These are phyloP conservation scores for Drosophila malerkotliana DNA, from an alignment of 1,140 invertebrate species.

Conservation along the genomic window DNA sequence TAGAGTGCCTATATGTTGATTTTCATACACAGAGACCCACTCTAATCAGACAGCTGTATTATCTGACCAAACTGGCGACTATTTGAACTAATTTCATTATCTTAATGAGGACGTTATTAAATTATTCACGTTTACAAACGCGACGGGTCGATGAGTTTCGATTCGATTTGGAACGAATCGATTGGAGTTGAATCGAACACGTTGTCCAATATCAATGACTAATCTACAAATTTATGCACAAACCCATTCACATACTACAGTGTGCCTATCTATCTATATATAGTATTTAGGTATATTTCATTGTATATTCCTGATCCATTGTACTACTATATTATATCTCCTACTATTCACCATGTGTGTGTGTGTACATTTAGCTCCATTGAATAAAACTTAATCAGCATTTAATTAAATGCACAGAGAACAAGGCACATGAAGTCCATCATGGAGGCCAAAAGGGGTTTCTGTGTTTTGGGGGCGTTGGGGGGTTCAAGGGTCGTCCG, in stretches of 20 bases:
- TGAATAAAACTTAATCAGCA: conserved; percentile 80
- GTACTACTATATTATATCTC: conserved; percentile 28
- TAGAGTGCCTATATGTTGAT: neutral
- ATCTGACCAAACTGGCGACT: conserved; percentile 43
- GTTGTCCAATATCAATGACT: conserved; percentile 73
- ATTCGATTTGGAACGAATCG: conserved; percentile 12
- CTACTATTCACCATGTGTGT: conserved; percentile 5
- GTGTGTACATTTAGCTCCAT: conserved; percentile 55
- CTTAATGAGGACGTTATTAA: conserved; percentile 77
- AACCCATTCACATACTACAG: neutral
- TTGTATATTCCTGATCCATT: conserved; percentile 24
- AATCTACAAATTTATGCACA: conserved; percentile 53
- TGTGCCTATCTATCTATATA: conserved; percentile 3
- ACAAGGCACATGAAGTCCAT: conserved; percentile 23
- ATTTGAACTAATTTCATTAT: conserved; percentile 76
- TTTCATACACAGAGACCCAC: neutral
- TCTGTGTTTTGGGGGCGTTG: neutral
- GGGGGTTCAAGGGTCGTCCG: too few species aligned
- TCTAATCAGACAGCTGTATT: conserved; percentile 42
- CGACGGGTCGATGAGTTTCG: conserved; percentile 34
- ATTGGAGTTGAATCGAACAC: conserved; percentile 41
- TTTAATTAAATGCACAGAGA: conserved; percentile 76
- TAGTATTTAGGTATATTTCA: conserved; percentile 1
- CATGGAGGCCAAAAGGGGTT: neutral
- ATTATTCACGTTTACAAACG: conserved; percentile 78